Conservation (phyloP, 2,888 invertebrate genomes). For the Argyresthia albistria region DNA sequence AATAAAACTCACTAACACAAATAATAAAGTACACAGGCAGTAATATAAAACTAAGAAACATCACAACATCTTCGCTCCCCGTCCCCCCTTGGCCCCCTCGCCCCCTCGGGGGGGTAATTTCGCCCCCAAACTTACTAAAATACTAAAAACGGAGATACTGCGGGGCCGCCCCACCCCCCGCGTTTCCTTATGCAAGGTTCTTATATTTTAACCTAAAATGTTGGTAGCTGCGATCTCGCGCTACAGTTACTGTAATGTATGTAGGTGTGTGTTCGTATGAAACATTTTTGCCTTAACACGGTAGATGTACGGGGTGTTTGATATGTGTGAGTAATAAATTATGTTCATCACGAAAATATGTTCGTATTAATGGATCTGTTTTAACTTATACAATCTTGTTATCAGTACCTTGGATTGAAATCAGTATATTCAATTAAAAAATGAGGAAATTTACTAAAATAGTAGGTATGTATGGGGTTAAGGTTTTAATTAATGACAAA, state of each 20-base stretch:
- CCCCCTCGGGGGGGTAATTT: slow-evolving; percentile 48
- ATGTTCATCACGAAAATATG: too few relatives aligned
- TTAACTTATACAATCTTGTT: too few relatives aligned
- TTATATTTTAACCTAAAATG: slow-evolving; percentile 62
- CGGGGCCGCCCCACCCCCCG: slow-evolving; percentile 36
- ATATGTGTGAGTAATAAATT: too few relatives aligned
- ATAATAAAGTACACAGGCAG: slow-evolving; percentile 65
- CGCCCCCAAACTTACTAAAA: slow-evolving; percentile 69
- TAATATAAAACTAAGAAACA: slow-evolving; percentile 74
- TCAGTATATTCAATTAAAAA: too few relatives aligned
- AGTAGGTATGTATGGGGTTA: too few relatives aligned
- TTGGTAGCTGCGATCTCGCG: slow-evolving; percentile 28
- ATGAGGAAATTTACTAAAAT: too few relatives aligned
- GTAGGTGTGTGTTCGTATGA: neutral
- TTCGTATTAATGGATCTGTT: too few relatives aligned
- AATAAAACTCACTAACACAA: slow-evolving; percentile 55
- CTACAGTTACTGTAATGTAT: slow-evolving; percentile 13
- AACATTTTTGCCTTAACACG: slow-evolving; percentile 5
- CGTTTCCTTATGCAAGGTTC: slow-evolving; percentile 72
- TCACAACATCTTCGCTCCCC: slow-evolving; percentile 61
- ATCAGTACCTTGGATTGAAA: too few relatives aligned
- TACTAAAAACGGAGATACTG: slow-evolving; percentile 73
- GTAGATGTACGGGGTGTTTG: too few relatives aligned
- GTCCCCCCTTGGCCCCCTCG: slow-evolving; percentile 13
- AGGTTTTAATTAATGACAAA: too few relatives aligned